These are phyloP conservation scores for Pantherophis vulpinus DNA, from an alignment of 2,797 vertebrate species.

Conservation along the genomic window DNA sequence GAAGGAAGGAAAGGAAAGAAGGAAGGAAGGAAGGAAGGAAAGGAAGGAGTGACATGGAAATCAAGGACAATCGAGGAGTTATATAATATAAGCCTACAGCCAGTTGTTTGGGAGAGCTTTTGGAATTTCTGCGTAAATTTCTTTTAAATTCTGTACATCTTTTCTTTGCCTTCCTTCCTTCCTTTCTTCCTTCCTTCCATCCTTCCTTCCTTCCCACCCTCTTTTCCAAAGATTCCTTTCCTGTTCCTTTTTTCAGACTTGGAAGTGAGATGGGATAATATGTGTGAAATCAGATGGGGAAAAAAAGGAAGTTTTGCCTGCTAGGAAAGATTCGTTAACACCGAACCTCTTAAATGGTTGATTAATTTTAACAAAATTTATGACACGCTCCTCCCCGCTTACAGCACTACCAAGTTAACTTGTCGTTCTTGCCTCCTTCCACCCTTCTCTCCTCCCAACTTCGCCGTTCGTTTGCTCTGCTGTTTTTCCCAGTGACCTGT, in stretches of 20 bases:
- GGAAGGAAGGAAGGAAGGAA: conserved; percentile 68
- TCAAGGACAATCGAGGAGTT: conserved; percentile 66
- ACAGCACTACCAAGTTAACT: conserved; percentile 63
- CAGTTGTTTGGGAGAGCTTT: conserved; percentile 18
- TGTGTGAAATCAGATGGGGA: conserved; percentile 25
- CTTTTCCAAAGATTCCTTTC: conserved; percentile 22
- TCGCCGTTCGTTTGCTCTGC: neutral
- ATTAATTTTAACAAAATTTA: conserved; percentile 99
- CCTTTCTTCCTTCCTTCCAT: too few species aligned
- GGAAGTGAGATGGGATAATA: conserved; percentile 28
- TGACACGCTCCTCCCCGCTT: conserved; percentile 60
- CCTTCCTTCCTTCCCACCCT: neutral
- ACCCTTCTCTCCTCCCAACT: neutral
- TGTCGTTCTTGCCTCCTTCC: conserved; percentile 44
- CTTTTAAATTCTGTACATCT: conserved; percentile 21
- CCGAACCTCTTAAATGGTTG: conserved; percentile 94
- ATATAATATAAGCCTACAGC: conserved; percentile 66
- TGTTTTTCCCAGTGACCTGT: neutral
- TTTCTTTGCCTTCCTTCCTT: neutral
- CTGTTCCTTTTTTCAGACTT: conserved; percentile 48
- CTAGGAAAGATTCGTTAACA: conserved; percentile 90
- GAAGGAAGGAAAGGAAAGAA: conserved; percentile 65
- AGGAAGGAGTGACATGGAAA: too few species aligned
- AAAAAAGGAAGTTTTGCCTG: conserved; percentile 87
- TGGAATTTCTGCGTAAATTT: conserved; percentile 69